These are phyloP conservation scores for Leucopsar rothschildi DNA, from an alignment of 2,113 vertebrate species.

Conservation along the genomic window DNA sequence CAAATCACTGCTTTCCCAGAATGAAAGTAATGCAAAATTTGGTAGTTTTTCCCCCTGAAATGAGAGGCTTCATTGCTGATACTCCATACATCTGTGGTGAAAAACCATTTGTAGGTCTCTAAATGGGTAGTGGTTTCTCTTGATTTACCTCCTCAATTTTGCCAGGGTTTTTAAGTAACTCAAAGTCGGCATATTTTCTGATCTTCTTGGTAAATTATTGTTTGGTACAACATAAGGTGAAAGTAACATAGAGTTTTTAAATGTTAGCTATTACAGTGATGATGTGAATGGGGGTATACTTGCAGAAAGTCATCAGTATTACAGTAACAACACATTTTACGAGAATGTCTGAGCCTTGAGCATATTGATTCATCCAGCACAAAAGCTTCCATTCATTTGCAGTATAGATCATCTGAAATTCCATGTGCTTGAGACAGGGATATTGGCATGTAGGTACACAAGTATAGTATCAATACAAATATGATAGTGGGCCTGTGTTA, in stretches of 20 bases:
- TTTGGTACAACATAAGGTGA: background rate
- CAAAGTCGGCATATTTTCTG: background rate
- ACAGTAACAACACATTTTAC: background rate
- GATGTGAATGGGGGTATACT: background rate
- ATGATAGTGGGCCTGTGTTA: background rate
- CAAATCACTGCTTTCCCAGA: background rate
- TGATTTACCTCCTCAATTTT: background rate
- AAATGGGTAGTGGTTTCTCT: background rate
- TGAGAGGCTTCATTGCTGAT: background rate
- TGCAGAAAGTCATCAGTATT: constrained; percentile 19
- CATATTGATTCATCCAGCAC: constrained; percentile 5
- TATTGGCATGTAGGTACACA: background rate
- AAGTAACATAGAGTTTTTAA: background rate
- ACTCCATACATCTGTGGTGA: background rate
- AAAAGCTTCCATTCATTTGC: constrained; percentile 40
- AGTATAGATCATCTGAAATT: constrained; percentile 29
- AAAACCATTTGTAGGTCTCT: rapidly evolving
- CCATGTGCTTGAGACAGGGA: background rate
- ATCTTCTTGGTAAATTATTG: background rate
- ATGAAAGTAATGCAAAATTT: background rate
- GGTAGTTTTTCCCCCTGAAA: background rate
- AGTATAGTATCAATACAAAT: background rate
- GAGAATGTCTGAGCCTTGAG: constrained; percentile 42
- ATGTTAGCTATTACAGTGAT: background rate
- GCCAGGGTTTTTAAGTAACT: background rate